Percentiles rank a stretch among this genome's conserved stretches.
Conservation (phyloP, 2,797 vertebrate genomes). For the Apogon hyalosoma region DNA sequence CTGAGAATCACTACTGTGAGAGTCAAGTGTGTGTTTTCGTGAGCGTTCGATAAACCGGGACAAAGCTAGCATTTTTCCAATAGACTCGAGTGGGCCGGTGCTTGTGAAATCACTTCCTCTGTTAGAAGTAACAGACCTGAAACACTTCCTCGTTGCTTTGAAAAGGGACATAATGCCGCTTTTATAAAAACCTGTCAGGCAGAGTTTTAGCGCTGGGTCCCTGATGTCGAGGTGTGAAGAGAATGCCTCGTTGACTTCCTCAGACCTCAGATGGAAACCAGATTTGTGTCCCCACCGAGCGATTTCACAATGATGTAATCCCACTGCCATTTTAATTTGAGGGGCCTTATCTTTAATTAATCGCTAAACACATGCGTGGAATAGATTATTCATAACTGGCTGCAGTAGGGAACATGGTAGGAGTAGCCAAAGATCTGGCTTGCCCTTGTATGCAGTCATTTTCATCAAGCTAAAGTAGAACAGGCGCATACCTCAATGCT, state of each 20-base stretch:
- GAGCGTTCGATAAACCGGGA: conserved; percentile 32
- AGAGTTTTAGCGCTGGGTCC: conserved; percentile 55
- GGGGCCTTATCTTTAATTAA: conserved; percentile 79
- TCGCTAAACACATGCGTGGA: conserved; percentile 70
- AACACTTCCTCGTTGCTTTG: conserved; percentile 54
- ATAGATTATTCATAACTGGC: conserved; percentile 74
- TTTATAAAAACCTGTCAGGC: conserved; percentile 74
- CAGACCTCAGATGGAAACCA: conserved; percentile 73
- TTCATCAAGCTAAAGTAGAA: conserved; percentile 66
- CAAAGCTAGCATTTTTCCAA: conserved; percentile 54
- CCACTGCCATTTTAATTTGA: conserved; percentile 67
- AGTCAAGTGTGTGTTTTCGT: conserved; percentile 18
- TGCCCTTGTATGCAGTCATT: conserved; percentile 53
- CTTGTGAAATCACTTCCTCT: conserved; percentile 68
- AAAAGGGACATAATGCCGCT: conserved; percentile 61
- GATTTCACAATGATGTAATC: conserved; percentile 71
- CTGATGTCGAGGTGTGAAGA: conserved; percentile 76
- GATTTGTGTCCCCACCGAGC: conserved; percentile 72
- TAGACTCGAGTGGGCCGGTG: conserved; percentile 35
- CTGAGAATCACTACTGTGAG: conserved; percentile 20
- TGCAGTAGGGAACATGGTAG: conserved; percentile 60
- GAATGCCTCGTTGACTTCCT: conserved; percentile 72
- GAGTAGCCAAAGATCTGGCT: conserved; percentile 48
- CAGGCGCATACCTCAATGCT: conserved; percentile 65
- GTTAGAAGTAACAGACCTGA: conserved; percentile 61